Base-by-base conservation (phyloP, 2,888 invertebrate genomes). In the Cerastoderma edule region DNA sequence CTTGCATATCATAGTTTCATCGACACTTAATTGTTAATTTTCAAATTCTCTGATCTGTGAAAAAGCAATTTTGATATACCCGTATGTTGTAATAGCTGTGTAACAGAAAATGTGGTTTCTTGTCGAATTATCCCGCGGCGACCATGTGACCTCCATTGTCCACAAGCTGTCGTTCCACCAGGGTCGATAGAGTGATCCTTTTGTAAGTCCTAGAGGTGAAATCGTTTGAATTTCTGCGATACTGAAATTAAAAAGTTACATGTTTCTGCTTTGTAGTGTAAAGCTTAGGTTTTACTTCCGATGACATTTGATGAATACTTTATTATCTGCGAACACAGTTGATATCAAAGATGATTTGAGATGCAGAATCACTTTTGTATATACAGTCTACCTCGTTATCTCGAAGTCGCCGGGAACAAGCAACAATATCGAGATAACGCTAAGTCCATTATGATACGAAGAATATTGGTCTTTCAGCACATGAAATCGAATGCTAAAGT, bases 21-120 rank as follows among this genome's bases (percentile, higher is more conserved):
- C n/a, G n/a, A n/a, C n/a, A n/a, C n/a, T n/a, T n/a, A n/a, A n/a
- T n/a, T n/a, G n/a, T n/a, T n/a, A n/a, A n/a, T n/a, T n/a, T n/a
- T n/a, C n/a, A n/a, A n/a, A n/a, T n/a, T n/a, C n/a, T n/a, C n/a
- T n/a, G n/a, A n/a, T n/a, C n/a, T n/a, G n/a, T n/a, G n/a, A n/a
- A n/a, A n/a, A n/a, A n/a, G n/a, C n/a, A n/a, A n/a, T n/a, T n/a
- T n/a, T n/a, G n/a, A n/a, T n/a, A n/a, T 70, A 74, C 74, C 74
- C 74, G 2, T 28, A n/a, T 30, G 39, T 64, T 19, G 68, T 68
- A 6, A 75, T 70, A 8, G 75, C 75, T 5, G 67, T 75, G 64
- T 66, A 75, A 19, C 75, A 75, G 50, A 75, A 75, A 24, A 75
- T 48, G 44, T 75, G 70, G 48, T 75, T 67, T 22, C 66, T 39